These are phyloP conservation scores for Dasyornis broadbenti DNA, from an alignment of 2,113 vertebrate species.

Conservation along the genomic window DNA sequence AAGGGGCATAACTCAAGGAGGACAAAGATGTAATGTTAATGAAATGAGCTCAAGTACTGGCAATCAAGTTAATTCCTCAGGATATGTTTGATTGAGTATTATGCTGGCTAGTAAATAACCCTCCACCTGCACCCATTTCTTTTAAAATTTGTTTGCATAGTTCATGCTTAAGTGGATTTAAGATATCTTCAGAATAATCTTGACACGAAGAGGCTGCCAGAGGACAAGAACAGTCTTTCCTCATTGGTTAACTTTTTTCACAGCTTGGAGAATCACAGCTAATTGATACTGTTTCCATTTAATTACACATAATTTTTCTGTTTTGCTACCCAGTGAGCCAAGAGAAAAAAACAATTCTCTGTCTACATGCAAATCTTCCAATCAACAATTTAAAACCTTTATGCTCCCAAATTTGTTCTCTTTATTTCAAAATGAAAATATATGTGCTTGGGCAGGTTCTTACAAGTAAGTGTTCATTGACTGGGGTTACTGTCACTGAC, in stretches of 20 bases:
- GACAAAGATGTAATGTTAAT: neutral
- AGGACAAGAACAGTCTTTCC: slow-evolving; percentile 61
- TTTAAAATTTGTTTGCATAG: slow-evolving; percentile 40
- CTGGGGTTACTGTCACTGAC: neutral
- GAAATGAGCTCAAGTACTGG: neutral
- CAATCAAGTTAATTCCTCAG: slow-evolving; percentile 31
- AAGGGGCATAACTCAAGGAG: neutral
- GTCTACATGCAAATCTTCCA: slow-evolving; percentile 73
- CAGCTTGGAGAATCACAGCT: slow-evolving; percentile 73
- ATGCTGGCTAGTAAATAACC: slow-evolving; percentile 1
- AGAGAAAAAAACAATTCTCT: slow-evolving; percentile 78
- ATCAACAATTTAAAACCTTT: slow-evolving; percentile 76
- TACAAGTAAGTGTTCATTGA: neutral
- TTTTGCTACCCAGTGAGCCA: slow-evolving; percentile 74
- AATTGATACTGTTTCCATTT: slow-evolving; percentile 79
- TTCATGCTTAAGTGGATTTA: slow-evolving; percentile 51
- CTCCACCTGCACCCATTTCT: slow-evolving; percentile 31
- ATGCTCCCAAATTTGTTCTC: slow-evolving; percentile 55
- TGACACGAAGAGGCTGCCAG: slow-evolving; percentile 57
- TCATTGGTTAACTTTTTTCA: slow-evolving; percentile 67
- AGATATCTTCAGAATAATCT: slow-evolving; percentile 59
- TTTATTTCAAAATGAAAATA: slow-evolving; percentile 45
- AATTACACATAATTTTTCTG: slow-evolving; percentile 81
- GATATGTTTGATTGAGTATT: slow-evolving; percentile 7
- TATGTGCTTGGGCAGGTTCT: neutral